phyloP scores from a whole-genome alignment of 2,797 vertebrate species.

The Mustela erminea region DNA sequence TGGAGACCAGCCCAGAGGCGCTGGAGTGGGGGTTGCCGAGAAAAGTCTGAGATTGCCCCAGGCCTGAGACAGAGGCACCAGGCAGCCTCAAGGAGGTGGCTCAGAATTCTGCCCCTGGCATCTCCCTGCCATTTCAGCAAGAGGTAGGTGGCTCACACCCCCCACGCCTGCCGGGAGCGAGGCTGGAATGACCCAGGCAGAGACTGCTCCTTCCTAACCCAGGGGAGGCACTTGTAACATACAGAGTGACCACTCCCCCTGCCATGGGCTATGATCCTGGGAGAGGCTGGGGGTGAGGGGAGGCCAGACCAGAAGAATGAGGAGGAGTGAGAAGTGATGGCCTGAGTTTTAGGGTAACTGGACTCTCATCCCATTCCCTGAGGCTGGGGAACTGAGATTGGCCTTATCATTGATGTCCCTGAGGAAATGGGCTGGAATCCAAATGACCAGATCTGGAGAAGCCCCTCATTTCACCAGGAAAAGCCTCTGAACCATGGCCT shows the following conservation, averaged over 20 bases:
- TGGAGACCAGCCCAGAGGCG: background rate
- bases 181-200: background rate
- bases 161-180: background rate
- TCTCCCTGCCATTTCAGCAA: background rate
- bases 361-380: background rate
- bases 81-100: background rate
- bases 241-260: background rate
- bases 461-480: background rate
- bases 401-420: background rate
- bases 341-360: background rate
- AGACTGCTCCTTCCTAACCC: background rate
- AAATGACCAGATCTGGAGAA: background rate
- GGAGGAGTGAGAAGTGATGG: background rate
- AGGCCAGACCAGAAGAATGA: accelerated
- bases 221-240: too few species aligned
- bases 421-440: background rate
- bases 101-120: background rate
- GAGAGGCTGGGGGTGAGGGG: background rate
- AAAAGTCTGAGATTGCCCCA: background rate
- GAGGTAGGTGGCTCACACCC: accelerated
- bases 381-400: background rate
- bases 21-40: background rate
- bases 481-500: background rate
- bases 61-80: background rate
- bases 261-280: too few species aligned